phyloP scores from a whole-genome alignment of 2,888 invertebrate genomes.

The Meloe dianella region DNA sequence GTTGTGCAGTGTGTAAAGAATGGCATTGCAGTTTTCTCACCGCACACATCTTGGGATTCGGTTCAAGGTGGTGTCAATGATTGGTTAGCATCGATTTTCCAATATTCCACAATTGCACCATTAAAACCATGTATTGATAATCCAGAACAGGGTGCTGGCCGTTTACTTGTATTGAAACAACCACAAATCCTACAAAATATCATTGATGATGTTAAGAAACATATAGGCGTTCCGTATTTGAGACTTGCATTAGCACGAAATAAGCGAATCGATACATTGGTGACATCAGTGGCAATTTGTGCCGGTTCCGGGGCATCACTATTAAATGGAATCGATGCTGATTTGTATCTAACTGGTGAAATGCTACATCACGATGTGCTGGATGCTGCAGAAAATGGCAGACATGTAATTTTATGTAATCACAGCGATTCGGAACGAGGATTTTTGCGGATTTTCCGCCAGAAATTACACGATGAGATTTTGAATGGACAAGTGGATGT shows the following conservation, averaged over 20 bases:
- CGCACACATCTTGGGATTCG: constrained; percentile 91
- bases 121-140: constrained; percentile 50
- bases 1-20: constrained; percentile 80
- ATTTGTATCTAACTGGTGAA: constrained; percentile 88
- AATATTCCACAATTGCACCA: constrained; percentile 45
- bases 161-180: constrained; percentile 62
- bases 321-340: constrained; percentile 72
- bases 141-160: constrained; percentile 63
- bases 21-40: constrained; percentile 88
- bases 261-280: constrained; percentile 57
- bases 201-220: constrained; percentile 71
- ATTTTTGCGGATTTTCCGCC: constrained; percentile 70
- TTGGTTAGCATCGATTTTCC: constrained; percentile 82
- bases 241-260: constrained; percentile 72
- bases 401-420: constrained; percentile 85
- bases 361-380: constrained; percentile 95
- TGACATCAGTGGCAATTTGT: constrained; percentile 78
- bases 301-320: constrained; percentile 89
- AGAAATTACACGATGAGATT: constrained; percentile 47
- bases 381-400: constrained; percentile 80
- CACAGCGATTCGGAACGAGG: constrained; percentile 95
- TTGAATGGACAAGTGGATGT: constrained; percentile 64
- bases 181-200: constrained; percentile 66
- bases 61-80: constrained; percentile 87
- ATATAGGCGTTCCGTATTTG: constrained; percentile 72